Evolutionary conservation across 1,140 invertebrate species (phyloP).

Genomic region (Drosophila pallidifrons): DNA sequence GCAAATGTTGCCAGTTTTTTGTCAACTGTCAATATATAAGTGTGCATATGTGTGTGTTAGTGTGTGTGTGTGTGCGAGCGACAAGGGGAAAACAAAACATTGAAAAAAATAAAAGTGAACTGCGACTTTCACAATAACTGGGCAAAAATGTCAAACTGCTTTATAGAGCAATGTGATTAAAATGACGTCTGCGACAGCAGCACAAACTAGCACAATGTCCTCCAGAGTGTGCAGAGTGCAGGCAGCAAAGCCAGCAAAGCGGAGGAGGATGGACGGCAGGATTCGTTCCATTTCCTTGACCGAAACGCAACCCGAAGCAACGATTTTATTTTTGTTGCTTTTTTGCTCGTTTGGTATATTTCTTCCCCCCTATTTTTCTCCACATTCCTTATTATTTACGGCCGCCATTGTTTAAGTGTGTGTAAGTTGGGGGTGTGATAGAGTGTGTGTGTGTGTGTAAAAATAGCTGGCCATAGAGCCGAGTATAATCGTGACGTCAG

Average conservation of each 20-base stretch:
- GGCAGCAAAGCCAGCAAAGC: not conserved
- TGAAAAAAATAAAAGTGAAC: conserved; percentile 9
- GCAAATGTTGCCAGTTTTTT: conserved; percentile 66
- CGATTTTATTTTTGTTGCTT: conserved; percentile 27
- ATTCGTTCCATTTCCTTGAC: conserved; percentile 79
- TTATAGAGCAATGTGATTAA: conserved; percentile 72
- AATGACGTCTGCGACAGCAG: conserved; percentile 59
- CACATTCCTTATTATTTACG: conserved; percentile 67
- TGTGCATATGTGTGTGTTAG: conserved; percentile 10
- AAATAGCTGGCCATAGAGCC: conserved; percentile 57
- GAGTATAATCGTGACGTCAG: conserved; percentile 72
- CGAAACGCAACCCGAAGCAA: conserved; percentile 75
- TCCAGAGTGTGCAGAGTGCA: conserved; percentile 37
- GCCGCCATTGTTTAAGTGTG: conserved; percentile 63
- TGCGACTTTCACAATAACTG: conserved; percentile 48
- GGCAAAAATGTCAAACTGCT: conserved; percentile 44
- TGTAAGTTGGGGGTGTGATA: conserved; percentile 8
- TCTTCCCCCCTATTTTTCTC: conserved; percentile 8
- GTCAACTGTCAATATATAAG: conserved; percentile 47
- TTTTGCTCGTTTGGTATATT: conserved; percentile 13
- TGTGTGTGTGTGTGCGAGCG: conserved; percentile 1
- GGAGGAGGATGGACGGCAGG: conserved; percentile 16
- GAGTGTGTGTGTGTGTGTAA: conserved; percentile 41
- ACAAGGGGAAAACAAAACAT: conserved; percentile 9
- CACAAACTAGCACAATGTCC: conserved; percentile 76